Evolutionary conservation across 2,113 vertebrate genomes (phyloP).

Genomic region (Prunella fulvescens): DNA sequence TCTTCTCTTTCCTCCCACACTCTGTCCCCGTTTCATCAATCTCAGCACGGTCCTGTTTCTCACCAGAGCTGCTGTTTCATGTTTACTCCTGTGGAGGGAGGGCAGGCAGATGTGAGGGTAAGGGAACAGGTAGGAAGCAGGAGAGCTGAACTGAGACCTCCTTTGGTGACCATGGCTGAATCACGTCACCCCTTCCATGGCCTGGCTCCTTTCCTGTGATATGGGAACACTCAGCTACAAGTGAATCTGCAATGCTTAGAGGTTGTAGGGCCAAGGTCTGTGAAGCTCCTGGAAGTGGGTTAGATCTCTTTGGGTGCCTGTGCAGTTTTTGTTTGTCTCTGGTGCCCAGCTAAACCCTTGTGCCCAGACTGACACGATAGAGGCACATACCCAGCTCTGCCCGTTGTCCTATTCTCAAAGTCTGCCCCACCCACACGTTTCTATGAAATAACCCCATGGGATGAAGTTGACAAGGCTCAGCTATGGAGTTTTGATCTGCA

Average conservation of each 20-base stretch:
- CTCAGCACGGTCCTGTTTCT: conserved; percentile 32
- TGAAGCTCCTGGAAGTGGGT: background rate
- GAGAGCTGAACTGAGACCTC: background rate
- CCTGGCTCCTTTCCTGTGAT: background rate
- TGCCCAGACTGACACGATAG: background rate
- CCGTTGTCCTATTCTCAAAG: background rate
- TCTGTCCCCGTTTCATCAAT: conserved; percentile 53
- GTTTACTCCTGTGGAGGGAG: background rate
- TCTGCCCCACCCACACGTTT: background rate
- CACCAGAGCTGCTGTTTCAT: conserved; percentile 1
- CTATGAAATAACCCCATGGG: background rate
- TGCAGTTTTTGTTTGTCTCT: background rate
- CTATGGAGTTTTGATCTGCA: background rate
- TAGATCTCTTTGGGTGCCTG: background rate
- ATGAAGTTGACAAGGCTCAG: background rate
- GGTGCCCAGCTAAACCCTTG: background rate
- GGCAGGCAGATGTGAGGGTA: background rate
- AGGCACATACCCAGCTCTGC: background rate
- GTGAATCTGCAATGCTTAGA: background rate
- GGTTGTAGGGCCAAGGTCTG: background rate
- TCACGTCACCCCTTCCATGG: fast-evolving
- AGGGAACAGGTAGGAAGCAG: background rate
- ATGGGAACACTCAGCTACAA: fast-evolving
- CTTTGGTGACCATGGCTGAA: background rate
- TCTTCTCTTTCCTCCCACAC: conserved; percentile 48